These are phyloP conservation scores for Trilocha varians DNA, from an alignment of 2,888 invertebrate species.

Conservation along the genomic window DNA sequence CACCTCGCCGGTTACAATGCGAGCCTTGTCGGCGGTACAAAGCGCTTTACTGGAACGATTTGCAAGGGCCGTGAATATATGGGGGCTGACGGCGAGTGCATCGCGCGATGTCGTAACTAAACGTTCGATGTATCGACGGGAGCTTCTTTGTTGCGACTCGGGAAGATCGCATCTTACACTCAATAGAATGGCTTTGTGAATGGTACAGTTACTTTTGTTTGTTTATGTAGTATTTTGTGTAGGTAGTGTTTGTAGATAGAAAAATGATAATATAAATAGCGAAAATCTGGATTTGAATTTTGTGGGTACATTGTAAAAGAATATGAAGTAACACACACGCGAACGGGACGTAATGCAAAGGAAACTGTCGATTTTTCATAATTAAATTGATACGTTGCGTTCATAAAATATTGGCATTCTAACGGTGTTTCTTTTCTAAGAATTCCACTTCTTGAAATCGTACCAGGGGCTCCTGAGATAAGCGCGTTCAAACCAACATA, in stretches of 20 bases:
- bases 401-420: too few species aligned
- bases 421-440: too few species aligned
- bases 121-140: constrained; percentile 31
- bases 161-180: constrained; percentile 47
- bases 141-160: constrained; percentile 35
- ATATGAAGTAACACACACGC: too few species aligned
- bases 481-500: too few species aligned
- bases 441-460: too few species aligned
- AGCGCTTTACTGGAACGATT: constrained; percentile 35
- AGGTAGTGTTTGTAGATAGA: background rate
- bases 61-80: constrained; percentile 51
- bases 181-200: constrained; percentile 41
- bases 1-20: constrained; percentile 40
- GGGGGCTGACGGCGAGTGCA: constrained; percentile 17
- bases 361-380: too few species aligned
- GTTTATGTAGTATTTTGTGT: background rate
- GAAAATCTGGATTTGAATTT: too few species aligned
- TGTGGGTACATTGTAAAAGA: too few species aligned
- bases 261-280: too few species aligned
- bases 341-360: too few species aligned
- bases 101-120: constrained; percentile 38
- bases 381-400: too few species aligned
- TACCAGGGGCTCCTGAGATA: too few species aligned
- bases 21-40: constrained; percentile 37
- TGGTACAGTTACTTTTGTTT: background rate